Evolutionary conservation across 2,888 invertebrate species (phyloP), one percentile per base, ranked within the genome.

Genomic region (Parochlus steinenii): DNA sequence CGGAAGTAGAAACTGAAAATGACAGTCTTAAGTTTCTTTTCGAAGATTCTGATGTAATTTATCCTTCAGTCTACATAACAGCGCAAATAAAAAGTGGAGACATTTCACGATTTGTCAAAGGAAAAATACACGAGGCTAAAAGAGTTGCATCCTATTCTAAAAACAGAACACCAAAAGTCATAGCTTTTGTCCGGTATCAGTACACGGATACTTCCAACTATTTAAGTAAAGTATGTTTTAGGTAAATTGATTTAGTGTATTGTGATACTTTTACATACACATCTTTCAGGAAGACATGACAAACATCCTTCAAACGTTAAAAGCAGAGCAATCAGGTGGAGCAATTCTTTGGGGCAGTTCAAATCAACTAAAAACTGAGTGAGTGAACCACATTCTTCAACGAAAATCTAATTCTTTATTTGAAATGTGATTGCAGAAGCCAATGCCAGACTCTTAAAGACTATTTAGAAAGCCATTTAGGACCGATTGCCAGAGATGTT

Each of bases 341-440:
- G 55, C 71, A 19, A 66, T 82, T 3, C 63, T 82, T 30, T 82
- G 82, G 81, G 82, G 82, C 8, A 75, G 78, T 47, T 76, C 75
- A 1, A 64, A 63, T 31, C 79, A 81, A 46, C 69, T 80, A 1
- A 71, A 74, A 45, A 69, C 65, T 3, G 59, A 61, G 45, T 45
- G 36, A 20, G 30, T 29, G 7, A 8, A 17, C n/a, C n/a, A n/a
- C n/a, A n/a, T n/a, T n/a, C n/a, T n/a, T n/a, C n/a, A n/a, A n/a
- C n/a, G n/a, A n/a, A n/a, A n/a, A n/a, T n/a, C n/a, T n/a, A n/a
- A n/a, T n/a, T n/a, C n/a, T n/a, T n/a, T n/a, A n/a, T n/a, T n/a
- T n/a, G n/a, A n/a, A n/a, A n/a, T n/a, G n/a, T n/a, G n/a, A n/a
- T n/a, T n/a, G n/a, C n/a, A n/a, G n/a, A 31, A n/a, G 15, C 3